Conservation (phyloP, 2,113 vertebrate species). For the Bubalus kerabau region DNA sequence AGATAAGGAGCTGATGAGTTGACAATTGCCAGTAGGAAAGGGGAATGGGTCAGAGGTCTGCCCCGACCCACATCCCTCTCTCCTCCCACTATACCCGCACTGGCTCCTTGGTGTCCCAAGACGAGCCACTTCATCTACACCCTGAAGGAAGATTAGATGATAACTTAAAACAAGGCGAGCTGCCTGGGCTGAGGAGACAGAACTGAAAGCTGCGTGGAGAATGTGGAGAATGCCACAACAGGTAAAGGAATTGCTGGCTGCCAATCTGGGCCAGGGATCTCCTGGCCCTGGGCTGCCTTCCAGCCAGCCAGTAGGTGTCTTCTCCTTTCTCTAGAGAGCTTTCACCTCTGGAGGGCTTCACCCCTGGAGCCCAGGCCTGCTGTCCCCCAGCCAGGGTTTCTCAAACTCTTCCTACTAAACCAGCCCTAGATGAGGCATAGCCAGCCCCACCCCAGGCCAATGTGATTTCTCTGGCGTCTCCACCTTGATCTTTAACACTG, state of each 20-base stretch:
- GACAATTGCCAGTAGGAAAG: background rate
- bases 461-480: background rate
- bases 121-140: background rate
- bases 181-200: background rate
- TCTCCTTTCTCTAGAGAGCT: background rate
- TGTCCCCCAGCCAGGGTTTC: background rate
- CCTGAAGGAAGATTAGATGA: background rate
- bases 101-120: background rate
- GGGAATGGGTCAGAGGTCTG: background rate
- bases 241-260: background rate
- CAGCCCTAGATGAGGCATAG: no score
- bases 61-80: background rate
- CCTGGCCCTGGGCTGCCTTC: background rate
- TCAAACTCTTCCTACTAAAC: background rate
- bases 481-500: background rate
- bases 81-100: rapidly evolving
- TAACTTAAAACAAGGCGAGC: background rate
- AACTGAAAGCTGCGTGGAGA: no score
- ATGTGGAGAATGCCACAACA: rapidly evolving
- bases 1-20: background rate
- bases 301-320: background rate
- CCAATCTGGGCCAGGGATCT: background rate
- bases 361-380: background rate
- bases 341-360: background rate
- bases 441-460: background rate